Conservation (phyloP, 2,888 invertebrate genomes). For the Sphinx pinastri region DNA sequence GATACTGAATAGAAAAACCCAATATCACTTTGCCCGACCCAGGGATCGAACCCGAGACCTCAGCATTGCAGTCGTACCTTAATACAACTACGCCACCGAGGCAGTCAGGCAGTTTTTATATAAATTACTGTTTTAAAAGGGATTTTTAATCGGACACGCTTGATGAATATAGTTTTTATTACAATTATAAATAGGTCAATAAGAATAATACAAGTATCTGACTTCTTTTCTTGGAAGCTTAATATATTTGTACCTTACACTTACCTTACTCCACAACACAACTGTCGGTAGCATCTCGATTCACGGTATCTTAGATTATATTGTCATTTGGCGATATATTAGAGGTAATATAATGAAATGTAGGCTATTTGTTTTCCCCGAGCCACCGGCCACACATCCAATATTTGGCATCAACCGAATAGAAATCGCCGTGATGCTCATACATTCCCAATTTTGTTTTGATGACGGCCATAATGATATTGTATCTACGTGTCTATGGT, state of each 20-base stretch:
- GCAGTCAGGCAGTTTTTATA: too few species aligned
- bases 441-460: slow-evolving; percentile 73
- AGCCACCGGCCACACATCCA: slow-evolving; percentile 41
- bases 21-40: too few species aligned
- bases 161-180: too few species aligned
- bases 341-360: slow-evolving; percentile 61
- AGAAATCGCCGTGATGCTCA: slow-evolving; percentile 53
- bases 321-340: slow-evolving; percentile 54
- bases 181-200: too few species aligned
- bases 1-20: too few species aligned
- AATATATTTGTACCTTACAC: not conserved
- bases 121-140: too few species aligned
- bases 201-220: too few species aligned
- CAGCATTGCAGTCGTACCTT: too few species aligned
- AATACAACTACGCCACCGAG: too few species aligned
- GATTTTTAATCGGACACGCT: too few species aligned
- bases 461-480: slow-evolving; percentile 73
- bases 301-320: slow-evolving; percentile 37
- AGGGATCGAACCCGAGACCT: too few species aligned
- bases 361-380: slow-evolving; percentile 58
- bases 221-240: not conserved
- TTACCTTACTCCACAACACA: not conserved
- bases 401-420: slow-evolving; percentile 53
- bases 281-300: not conserved
- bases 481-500: slow-evolving; percentile 52